These are phyloP conservation scores for Danio kyathit DNA, from an alignment of 2,797 vertebrate genomes.

Conservation along the genomic window DNA sequence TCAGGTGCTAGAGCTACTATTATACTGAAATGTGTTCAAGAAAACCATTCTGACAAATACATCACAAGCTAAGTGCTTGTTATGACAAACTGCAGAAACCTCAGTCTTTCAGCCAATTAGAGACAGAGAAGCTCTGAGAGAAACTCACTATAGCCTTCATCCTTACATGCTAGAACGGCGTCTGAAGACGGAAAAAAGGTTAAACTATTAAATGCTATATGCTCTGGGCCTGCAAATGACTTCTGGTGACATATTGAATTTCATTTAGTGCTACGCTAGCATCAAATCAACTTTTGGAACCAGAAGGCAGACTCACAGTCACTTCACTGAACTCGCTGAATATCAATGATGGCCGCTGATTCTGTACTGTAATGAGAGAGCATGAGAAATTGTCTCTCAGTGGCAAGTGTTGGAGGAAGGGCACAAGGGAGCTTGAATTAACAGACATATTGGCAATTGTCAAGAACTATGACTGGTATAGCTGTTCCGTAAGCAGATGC, in stretches of 20 bases:
- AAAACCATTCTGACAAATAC: slow-evolving; percentile 51
- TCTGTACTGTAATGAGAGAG: slow-evolving; percentile 42
- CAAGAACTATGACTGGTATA: slow-evolving; percentile 24
- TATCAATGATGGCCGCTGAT: slow-evolving; percentile 43
- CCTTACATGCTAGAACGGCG: slow-evolving; percentile 3
- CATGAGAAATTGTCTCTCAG: slow-evolving; percentile 46
- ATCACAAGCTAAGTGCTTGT: slow-evolving; percentile 31
- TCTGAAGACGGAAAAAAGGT: slow-evolving; percentile 48
- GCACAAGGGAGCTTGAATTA: slow-evolving; percentile 10
- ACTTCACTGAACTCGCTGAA: slow-evolving; percentile 25
- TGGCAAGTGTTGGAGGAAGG: slow-evolving; percentile 17
- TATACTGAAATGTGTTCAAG: not conserved
- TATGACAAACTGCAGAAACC: slow-evolving; percentile 51
- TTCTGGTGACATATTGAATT: slow-evolving; percentile 55
- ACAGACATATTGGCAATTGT: slow-evolving; percentile 7
- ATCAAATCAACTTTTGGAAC: slow-evolving; percentile 48
- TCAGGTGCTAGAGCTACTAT: slow-evolving; percentile 7
- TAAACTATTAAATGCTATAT: slow-evolving; percentile 49
- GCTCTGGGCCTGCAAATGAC: slow-evolving; percentile 52
- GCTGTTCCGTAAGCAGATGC: not conserved
- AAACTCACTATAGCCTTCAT: slow-evolving; percentile 4
- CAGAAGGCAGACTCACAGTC: slow-evolving; percentile 34
- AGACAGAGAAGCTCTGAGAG: slow-evolving; percentile 12
- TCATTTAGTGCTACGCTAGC: slow-evolving; percentile 51
- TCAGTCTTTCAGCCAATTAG: slow-evolving; percentile 50